phyloP scores from a whole-genome alignment of 1,140 invertebrate species.

The Tetragnatha versicolor region DNA sequence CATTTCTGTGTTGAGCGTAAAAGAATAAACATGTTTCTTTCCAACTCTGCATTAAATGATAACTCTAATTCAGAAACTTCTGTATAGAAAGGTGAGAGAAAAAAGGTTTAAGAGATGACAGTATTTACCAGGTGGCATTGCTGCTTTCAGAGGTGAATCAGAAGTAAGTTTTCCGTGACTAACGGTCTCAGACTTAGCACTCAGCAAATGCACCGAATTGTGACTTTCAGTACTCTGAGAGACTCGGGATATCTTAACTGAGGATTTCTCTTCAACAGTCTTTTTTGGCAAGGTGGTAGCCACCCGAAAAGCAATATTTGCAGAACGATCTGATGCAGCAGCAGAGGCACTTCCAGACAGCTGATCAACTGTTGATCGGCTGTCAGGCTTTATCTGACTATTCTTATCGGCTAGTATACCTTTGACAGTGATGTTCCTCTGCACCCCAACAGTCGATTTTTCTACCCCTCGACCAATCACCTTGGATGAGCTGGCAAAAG shows the following conservation, averaged over 20 bases:
- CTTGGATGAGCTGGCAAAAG: too few relatives aligned
- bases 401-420: background rate
- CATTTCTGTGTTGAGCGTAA: too few relatives aligned
- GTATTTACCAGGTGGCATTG: conserved; percentile 21
- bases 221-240: conserved; percentile 1
- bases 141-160: conserved; percentile 16
- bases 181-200: background rate
- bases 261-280: background rate
- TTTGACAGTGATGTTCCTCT: too few relatives aligned
- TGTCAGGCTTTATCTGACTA: background rate
- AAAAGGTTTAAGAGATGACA: background rate
- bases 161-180: conserved; percentile 21
- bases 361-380: background rate
- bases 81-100: background rate
- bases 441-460: too few relatives aligned
- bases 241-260: background rate
- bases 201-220: conserved; percentile 20
- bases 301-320: background rate
- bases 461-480: too few relatives aligned
- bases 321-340: background rate
- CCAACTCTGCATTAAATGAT: too few relatives aligned
- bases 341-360: background rate
- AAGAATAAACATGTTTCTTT: too few relatives aligned
- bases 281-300: conserved; percentile 1
- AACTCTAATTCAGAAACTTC: too few relatives aligned